Evolutionary conservation across 2,113 vertebrate species (phyloP).

Genomic region (Psophia crepitans): DNA sequence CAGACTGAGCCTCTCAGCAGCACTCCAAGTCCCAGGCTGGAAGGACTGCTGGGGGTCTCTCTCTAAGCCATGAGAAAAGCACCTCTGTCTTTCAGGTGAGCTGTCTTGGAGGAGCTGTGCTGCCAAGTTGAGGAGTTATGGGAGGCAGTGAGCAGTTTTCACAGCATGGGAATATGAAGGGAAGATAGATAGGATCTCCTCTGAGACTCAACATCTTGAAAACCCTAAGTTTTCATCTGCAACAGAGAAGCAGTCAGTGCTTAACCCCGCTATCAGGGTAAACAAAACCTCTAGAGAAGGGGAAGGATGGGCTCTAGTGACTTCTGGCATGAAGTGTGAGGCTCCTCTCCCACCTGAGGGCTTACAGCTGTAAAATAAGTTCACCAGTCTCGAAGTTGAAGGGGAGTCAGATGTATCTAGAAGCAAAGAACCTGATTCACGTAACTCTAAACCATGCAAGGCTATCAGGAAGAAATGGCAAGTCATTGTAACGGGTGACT

Average conservation of each 20-base stretch:
- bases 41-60: neutral
- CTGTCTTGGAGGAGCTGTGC: neutral
- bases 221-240: neutral
- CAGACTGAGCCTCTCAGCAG: neutral
- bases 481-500: neutral
- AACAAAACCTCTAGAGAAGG: neutral
- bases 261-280: neutral
- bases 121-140: neutral
- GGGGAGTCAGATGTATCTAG: neutral
- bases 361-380: neutral
- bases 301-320: neutral
- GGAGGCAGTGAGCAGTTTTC: neutral
- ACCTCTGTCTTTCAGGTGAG: neutral
- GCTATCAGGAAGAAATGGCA: neutral
- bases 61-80: neutral
- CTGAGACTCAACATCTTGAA: neutral
- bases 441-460: neutral
- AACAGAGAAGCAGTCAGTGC: neutral
- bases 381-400: accelerated
- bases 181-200: neutral
- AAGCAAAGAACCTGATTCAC: neutral
- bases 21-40: neutral
- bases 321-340: neutral
- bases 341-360: neutral
- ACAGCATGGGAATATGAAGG: neutral